phyloP scores from a whole-genome alignment of 2,113 vertebrate genomes.

The Myxocyprinus asiaticus region DNA sequence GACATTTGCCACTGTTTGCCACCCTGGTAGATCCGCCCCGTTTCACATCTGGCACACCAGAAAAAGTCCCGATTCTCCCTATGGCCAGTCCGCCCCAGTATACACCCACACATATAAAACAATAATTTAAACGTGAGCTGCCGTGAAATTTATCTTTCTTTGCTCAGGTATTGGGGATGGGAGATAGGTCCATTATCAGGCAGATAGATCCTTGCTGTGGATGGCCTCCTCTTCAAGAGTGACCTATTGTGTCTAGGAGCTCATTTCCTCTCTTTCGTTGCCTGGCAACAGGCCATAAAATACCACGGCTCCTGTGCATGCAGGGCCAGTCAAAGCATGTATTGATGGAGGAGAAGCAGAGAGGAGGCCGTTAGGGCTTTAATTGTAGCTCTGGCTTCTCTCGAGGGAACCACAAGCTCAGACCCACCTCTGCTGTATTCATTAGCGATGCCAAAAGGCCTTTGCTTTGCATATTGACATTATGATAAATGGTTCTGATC shows the following conservation, averaged over 20 bases:
- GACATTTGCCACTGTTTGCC: no score
- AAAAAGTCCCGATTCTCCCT: no score
- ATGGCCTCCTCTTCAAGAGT: slow-evolving; percentile 55
- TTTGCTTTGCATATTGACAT: slow-evolving; percentile 38
- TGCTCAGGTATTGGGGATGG: slow-evolving; percentile 23
- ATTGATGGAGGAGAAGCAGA: slow-evolving; percentile 29
- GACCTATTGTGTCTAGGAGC: slow-evolving; percentile 45
- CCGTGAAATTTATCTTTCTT: background rate
- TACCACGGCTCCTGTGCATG: slow-evolving; percentile 20
- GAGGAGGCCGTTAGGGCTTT: slow-evolving; percentile 8
- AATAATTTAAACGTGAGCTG: no score
- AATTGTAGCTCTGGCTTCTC: slow-evolving; percentile 33
- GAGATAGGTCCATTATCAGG: slow-evolving; percentile 54
- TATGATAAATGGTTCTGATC: slow-evolving; percentile 38
- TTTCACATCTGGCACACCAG: no score
- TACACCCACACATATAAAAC: no score
- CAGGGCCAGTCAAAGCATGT: slow-evolving; percentile 36
- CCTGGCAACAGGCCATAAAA: slow-evolving; percentile 56
- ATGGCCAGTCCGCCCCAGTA: no score
- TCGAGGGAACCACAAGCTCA: background rate
- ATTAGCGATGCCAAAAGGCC: slow-evolving; percentile 35
- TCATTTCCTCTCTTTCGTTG: slow-evolving; percentile 52
- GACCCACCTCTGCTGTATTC: slow-evolving; percentile 34
- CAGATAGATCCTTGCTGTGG: slow-evolving; percentile 51
- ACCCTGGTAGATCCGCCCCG: no score